phyloP scores from a whole-genome alignment of 2,113 vertebrate genomes.

The Taxidea taxus region DNA sequence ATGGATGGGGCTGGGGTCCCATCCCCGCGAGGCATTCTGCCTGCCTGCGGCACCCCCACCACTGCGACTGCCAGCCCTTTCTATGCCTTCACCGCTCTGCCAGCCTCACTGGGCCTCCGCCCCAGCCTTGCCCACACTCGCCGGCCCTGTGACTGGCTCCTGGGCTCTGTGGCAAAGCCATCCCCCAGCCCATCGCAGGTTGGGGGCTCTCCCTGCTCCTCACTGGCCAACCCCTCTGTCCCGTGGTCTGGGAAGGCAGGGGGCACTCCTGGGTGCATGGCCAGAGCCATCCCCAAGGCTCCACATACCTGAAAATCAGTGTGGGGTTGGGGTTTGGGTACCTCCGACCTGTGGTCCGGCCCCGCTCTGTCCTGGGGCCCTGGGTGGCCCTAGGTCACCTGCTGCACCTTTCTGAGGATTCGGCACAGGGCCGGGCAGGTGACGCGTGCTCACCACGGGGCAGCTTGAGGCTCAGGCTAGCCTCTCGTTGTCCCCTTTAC shows the following conservation, averaged over 20 bases:
- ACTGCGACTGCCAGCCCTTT: background rate
- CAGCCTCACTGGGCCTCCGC: background rate
- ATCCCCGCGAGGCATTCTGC: background rate
- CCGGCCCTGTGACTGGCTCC: background rate
- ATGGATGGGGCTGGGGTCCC: background rate
- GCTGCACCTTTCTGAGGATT: background rate
- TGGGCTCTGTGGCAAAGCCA: background rate
- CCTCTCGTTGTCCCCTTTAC: background rate
- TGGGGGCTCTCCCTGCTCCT: background rate
- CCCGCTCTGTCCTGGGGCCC: background rate
- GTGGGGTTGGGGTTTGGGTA: background rate
- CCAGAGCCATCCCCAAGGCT: fast-evolving
- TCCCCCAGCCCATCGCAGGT: background rate
- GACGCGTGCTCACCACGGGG: background rate
- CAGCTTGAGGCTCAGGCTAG: background rate
- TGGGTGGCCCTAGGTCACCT: fast-evolving
- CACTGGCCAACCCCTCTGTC: background rate
- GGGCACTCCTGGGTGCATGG: background rate
- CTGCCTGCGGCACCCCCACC: background rate
- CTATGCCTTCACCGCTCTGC: background rate
- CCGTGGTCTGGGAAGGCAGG: background rate
- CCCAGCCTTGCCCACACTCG: background rate
- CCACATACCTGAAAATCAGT: background rate
- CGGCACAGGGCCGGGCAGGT: background rate
- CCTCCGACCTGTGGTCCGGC: background rate